phyloP scores from a whole-genome alignment of 2,113 vertebrate species.

The Sturnira hondurensis region DNA sequence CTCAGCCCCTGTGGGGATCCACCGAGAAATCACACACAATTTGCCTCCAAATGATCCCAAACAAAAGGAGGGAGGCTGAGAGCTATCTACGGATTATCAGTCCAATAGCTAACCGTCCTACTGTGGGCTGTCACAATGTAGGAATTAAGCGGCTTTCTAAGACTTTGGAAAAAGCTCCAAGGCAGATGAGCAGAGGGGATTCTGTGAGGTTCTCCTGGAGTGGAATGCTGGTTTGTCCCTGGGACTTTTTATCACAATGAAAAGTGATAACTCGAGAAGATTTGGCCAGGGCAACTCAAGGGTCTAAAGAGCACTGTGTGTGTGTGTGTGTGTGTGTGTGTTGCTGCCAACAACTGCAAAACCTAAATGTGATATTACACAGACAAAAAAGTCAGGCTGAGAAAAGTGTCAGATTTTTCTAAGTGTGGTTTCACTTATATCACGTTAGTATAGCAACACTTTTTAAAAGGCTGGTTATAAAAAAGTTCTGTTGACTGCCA shows the following conservation, averaged over 20 bases:
- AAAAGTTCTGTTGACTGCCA: not conserved
- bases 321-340: not conserved
- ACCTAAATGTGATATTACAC: not conserved
- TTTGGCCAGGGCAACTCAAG: not conserved
- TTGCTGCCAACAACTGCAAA: not conserved
- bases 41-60: not conserved
- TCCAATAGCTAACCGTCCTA: not conserved
- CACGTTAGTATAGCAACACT: not conserved
- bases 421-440: not conserved
- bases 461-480: not conserved
- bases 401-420: not conserved
- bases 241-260: not conserved
- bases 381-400: not conserved
- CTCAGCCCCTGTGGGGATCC: not conserved
- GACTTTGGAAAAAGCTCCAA: not conserved
- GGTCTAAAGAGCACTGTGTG: not conserved
- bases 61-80: not conserved
- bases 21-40: not conserved
- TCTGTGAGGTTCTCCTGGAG: not conserved
- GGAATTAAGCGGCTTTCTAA: not conserved
- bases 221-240: not conserved
- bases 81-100: not conserved
- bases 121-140: not conserved
- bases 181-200: not conserved
- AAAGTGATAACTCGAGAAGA: not conserved